A percentile compares a stretch with the other conserved stretches of the same genome.
Evolutionary conservation across 2,797 vertebrate genomes (phyloP).

Genomic region (Cossypha heuglini): DNA sequence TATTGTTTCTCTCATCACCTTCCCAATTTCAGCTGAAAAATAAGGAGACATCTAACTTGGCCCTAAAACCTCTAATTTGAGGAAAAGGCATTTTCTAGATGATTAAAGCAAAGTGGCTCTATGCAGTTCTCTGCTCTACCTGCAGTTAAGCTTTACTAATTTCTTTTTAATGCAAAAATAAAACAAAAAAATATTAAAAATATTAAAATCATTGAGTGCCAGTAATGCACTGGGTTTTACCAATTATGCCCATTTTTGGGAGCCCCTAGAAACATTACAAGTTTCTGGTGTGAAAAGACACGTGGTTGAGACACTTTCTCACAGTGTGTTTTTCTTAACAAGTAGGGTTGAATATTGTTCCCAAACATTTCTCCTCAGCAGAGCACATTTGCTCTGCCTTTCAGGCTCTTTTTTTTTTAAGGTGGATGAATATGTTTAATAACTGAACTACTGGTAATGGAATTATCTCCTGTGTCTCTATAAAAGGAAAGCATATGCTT

Average conservation of each 20-base stretch:
- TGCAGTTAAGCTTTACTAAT: neutral
- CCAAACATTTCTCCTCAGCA: neutral
- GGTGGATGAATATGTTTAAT: neutral
- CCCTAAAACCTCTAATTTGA: neutral
- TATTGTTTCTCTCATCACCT: neutral
- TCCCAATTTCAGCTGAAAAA: neutral
- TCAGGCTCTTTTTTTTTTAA: neutral
- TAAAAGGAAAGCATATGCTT: neutral
- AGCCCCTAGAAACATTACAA: neutral
- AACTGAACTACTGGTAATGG: neutral
- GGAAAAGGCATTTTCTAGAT: neutral
- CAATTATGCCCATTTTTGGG: neutral
- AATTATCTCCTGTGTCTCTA: neutral
- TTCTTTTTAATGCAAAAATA: neutral
- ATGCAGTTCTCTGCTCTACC: neutral
- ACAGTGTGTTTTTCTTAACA: neutral
- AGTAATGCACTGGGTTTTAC: neutral
- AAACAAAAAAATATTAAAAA: neutral
- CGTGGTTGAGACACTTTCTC: neutral
- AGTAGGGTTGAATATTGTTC: neutral
- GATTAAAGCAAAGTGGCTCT: neutral
- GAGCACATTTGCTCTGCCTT: neutral
- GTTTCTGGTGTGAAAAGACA: neutral
- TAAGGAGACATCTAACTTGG: neutral
- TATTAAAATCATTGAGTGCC: neutral